These are phyloP conservation scores for Dorcus hopei DNA, from an alignment of 2,888 invertebrate species.

Conservation along the genomic window DNA sequence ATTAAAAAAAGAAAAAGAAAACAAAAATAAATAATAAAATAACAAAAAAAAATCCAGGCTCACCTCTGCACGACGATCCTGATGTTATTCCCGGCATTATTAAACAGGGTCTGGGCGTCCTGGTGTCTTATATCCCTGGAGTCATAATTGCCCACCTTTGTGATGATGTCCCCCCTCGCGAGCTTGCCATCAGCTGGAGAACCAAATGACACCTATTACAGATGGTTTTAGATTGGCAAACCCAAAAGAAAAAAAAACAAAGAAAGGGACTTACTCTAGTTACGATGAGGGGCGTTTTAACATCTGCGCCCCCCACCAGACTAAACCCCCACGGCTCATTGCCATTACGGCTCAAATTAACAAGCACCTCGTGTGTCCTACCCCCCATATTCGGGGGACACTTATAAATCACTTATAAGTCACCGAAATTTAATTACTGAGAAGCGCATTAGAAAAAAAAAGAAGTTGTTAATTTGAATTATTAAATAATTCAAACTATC, in stretches of 20 bases:
- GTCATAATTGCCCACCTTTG: conserved; percentile 87
- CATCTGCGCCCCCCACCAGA: conserved; percentile 81
- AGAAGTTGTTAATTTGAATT: too few species aligned
- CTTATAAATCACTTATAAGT: not conserved
- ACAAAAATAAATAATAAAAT: not conserved
- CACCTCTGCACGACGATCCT: conserved; percentile 82
- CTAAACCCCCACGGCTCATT: conserved; percentile 83
- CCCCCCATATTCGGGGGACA: conserved; percentile 52
- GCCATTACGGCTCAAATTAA: conserved; percentile 70
- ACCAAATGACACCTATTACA: conserved; percentile 76
- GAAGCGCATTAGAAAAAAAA: too few species aligned
- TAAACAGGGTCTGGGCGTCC: conserved; percentile 86
- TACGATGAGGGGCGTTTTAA: conserved; percentile 82
- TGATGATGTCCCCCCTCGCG: conserved; percentile 85
- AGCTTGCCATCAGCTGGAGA: conserved; percentile 83
- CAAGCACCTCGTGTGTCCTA: conserved; percentile 72
- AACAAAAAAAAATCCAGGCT: not conserved
- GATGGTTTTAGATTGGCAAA: conserved; percentile 3
- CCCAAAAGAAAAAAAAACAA: not conserved
- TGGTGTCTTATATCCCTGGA: conserved; percentile 83
- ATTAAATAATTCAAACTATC: too few species aligned
- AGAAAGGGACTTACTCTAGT: conserved; percentile 68
- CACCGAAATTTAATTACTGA: not conserved
- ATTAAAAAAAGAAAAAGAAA: conserved; percentile 8
- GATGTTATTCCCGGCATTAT: conserved; percentile 75